These are phyloP conservation scores for Acromyrmex heyeri DNA, from an alignment of 1,140 invertebrate species.

Conservation along the genomic window DNA sequence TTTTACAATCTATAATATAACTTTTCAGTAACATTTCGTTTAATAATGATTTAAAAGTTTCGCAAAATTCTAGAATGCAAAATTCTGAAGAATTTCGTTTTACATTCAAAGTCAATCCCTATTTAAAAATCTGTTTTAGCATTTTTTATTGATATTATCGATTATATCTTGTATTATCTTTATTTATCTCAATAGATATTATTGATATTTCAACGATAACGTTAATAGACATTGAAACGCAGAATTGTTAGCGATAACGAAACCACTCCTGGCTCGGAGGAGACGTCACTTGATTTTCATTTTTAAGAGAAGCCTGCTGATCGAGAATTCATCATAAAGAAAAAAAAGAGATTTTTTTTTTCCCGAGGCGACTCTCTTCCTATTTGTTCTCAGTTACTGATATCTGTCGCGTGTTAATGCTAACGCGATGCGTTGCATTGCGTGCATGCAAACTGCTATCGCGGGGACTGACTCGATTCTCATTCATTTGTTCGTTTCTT, in stretches of 20 bases:
- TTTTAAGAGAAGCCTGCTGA: neutral
- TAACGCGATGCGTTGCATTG: neutral
- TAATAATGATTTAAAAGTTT: neutral
- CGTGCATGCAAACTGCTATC: neutral
- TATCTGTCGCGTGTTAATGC: neutral
- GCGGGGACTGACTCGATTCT: neutral
- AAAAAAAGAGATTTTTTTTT: neutral
- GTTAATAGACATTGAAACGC: neutral
- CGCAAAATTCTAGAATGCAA: neutral
- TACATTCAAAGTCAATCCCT: neutral
- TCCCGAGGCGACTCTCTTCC: neutral
- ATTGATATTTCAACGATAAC: neutral
- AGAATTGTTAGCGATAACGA: neutral
- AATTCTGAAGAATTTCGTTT: neutral
- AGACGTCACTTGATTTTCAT: neutral
- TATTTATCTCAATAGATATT: too few species aligned
- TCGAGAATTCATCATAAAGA: neutral
- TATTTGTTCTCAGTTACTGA: conserved; percentile 8
- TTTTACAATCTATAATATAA: neutral
- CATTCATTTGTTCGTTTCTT: neutral
- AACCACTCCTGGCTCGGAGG: conserved; percentile 7
- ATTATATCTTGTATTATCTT: too few species aligned
- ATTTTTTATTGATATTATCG: neutral
- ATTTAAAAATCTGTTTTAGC: neutral
- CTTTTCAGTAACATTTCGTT: neutral